Percentiles rank a stretch among this genome's conserved stretches.
phyloP scores from a whole-genome alignment of 2,113 vertebrate genomes.

The Rousettus leschenaultii region DNA sequence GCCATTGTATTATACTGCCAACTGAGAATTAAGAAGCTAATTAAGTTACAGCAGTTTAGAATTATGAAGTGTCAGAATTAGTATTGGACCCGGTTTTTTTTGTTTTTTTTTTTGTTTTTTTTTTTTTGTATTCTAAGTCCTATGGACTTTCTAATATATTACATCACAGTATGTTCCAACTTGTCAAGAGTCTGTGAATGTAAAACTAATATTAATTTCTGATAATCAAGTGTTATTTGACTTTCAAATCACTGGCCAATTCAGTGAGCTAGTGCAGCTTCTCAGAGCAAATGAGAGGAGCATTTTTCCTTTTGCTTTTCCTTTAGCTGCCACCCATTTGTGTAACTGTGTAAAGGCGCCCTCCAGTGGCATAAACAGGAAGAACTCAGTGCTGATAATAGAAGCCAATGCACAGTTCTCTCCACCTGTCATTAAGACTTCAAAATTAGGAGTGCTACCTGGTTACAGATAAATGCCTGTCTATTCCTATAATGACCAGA shows the following conservation, averaged over 20 bases:
- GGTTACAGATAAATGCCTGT: not conserved
- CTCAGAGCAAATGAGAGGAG: not conserved
- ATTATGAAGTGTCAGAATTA: not conserved
- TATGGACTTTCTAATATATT: not conserved
- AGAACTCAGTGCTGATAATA: not conserved
- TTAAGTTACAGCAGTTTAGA: not conserved
- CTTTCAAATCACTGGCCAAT: not conserved
- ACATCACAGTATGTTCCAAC: not conserved
- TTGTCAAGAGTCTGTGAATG: conserved; percentile 22
- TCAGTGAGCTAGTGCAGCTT: not conserved
- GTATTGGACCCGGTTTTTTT: not conserved
- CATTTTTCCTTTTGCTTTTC: not conserved
- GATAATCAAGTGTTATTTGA: not conserved
- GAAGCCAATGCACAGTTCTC: not conserved
- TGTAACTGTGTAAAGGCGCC: not conserved
- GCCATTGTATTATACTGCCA: not conserved
- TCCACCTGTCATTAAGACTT: not conserved
- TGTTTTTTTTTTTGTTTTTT: not conserved
- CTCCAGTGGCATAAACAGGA: not conserved
- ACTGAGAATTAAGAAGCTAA: not conserved
- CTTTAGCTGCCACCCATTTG: not conserved
- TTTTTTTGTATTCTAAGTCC: not conserved
- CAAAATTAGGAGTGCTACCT: not conserved
- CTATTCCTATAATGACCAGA: not conserved
- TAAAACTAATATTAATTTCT: not conserved